Conservation (phyloP, 2,888 invertebrate species). For the Stomorhina lunata region DNA sequence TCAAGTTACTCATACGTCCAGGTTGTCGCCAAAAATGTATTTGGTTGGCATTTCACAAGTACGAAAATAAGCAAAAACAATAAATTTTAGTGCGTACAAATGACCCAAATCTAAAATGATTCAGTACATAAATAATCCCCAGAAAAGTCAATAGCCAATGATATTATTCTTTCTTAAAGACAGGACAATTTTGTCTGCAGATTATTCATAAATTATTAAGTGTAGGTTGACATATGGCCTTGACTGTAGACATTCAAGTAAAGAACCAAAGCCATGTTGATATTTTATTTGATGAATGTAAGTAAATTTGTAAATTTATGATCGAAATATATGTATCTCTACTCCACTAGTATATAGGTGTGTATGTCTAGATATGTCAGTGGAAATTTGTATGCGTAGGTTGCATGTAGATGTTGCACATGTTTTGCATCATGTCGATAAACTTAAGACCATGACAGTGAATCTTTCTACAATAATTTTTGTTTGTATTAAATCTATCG, state of each 20-base stretch:
- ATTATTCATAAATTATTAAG: background rate
- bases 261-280: background rate
- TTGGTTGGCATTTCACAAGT: too few species aligned
- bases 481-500: background rate
- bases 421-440: conserved; percentile 52
- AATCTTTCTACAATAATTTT: conserved; percentile 37
- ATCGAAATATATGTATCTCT: background rate
- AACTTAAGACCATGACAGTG: conserved; percentile 62
- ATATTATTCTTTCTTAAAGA: background rate
- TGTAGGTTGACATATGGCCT: conserved; percentile 16
- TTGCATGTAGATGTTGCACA: conserved; percentile 19
- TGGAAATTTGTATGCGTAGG: background rate
- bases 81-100: too few species aligned
- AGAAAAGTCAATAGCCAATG: too few species aligned
- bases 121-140: too few species aligned
- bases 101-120: too few species aligned
- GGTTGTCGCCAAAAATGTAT: too few species aligned
- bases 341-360: background rate
- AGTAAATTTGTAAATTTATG: background rate
- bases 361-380: background rate
- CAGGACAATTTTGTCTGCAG: background rate
- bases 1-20: too few species aligned
- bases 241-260: conserved; percentile 6
- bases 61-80: too few species aligned
- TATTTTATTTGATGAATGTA: background rate